Base-by-base conservation (phyloP, 2,113 vertebrate species). In the Suncus etruscus region DNA sequence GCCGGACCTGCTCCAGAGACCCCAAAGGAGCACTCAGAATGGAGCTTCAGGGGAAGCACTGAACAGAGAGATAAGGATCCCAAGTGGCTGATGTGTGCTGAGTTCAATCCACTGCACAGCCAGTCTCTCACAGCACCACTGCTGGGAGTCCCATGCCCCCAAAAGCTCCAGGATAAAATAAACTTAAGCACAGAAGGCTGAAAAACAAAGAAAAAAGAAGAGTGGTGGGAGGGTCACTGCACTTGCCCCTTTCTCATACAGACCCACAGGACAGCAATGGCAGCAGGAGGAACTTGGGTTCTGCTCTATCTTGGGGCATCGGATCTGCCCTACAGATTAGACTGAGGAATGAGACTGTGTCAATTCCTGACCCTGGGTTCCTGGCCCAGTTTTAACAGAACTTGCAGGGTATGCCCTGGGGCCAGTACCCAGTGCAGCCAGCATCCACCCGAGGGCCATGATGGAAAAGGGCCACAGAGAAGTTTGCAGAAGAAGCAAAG, bases 291-390 rank as follows among this genome's bases (percentile, higher is more conserved):
- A 54, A 70, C 66, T 6, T 12, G 48, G 82, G 51, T 87, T 72
- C 83, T 29, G 72, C 78, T 82, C 76, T 8, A 82, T 87, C 74
- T 69, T 74, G 29, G 65, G 72, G 39, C 70, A 50, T 45, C 69
- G 18, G n/a, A 39, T 65, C 78, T 70, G 66, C 66, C 9, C 58
- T 31, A 8, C 58, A 4, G 12, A n/a, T 50, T 9, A 27, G 16
- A n/a, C 39, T 1, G 1, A 81, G 65, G 58, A 54, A 65, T 22
- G 8, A 1, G 12, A 32, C 63, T 86, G 80, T 63, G 69, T 70
- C 78, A 24, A 58, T 45, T 27, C 58, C 50, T 50, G 16, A 86
- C 8, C 27, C 72, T 83, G 45, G 66, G 70, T 68, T 84, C 77
- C 73, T 12, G 20, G 72, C 50, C 32, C 27, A 18, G 39, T 24